Base-by-base conservation (phyloP, 2,888 invertebrate species). In the Ichneumon xanthorius region DNA sequence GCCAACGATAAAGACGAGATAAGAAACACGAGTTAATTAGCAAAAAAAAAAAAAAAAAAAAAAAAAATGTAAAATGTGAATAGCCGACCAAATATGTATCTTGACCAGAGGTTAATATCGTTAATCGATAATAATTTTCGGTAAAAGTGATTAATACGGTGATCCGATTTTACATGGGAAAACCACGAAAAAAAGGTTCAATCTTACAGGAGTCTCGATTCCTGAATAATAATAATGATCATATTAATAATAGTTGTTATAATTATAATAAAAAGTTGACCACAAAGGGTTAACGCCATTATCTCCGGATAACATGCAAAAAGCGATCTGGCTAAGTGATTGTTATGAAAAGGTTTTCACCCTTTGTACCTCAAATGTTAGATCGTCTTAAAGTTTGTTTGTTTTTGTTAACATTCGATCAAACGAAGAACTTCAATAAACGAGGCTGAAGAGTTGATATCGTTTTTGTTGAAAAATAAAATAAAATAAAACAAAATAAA, bases 11-110 rank as follows among this genome's bases (percentile, higher is more conserved):
- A 67, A 67, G 40, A 50, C 37, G 22, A 5, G 76, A 53, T 16
- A 65, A 65, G 37, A 33, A 4, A 37, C 63, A 16, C 63, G 33
- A 37, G 16, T 63, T 37, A n/a, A 19, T n/a, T 37, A 4, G 50
- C 50, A n/a, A 55, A 16, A 40, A 33, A 71, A 71, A 73, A n/a
- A 55, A 16, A 40, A 33, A 71, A 71, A 73, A n/a, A 55, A 16
- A 40, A 19, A 71, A 71, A 73, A n/a, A 16, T 16, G 48, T 48
- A 4, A 14, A 37, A 37, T 37, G 37, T 55, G 7, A 6, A 55
- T 14, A 45, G 37, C 22, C 22, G 0, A 40, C 11, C 50, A n/a
- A 50, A 50, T n/a, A 7, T 50, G 16, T 50, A 50, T 50, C 50
- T n/a, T n/a, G 50, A 50, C n/a, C 5, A 50, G 0, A 37, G 37